Evolutionary conservation across 2,888 invertebrate species (phyloP).

Genomic region (Piscicola geometra): DNA sequence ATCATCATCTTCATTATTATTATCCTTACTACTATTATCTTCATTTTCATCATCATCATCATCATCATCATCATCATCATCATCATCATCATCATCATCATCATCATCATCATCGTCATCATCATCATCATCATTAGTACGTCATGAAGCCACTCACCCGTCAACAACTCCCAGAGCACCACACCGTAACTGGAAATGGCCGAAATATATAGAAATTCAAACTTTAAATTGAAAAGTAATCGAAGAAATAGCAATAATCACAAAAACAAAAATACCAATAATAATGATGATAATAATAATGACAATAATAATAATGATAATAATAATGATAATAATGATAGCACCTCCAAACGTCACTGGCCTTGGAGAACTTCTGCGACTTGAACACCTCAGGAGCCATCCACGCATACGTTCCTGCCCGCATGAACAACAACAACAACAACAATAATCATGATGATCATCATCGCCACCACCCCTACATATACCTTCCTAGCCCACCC

Average conservation of each 20-base stretch:
- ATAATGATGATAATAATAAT: too few relatives aligned
- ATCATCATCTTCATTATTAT: slow-evolving; percentile 17
- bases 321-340: background rate
- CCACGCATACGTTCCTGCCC: slow-evolving; percentile 94
- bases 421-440: too few relatives aligned
- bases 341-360: slow-evolving; percentile 90
- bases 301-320: background rate
- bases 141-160: background rate
- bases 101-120: background rate
- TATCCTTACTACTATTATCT: background rate
- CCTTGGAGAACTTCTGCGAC: slow-evolving; percentile 80
- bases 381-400: slow-evolving; percentile 97
- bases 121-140: slow-evolving; percentile 10
- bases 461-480: too few relatives aligned
- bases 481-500: too few relatives aligned
- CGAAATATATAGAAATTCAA: too few relatives aligned
- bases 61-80: background rate
- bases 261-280: too few relatives aligned
- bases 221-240: background rate
- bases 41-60: background rate
- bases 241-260: too few relatives aligned
- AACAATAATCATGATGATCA: too few relatives aligned
- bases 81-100: slow-evolving; percentile 11
- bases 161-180: too few relatives aligned
- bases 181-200: too few relatives aligned